Conservation (phyloP, 2,113 vertebrate species). For the Orycteropus afer region DNA sequence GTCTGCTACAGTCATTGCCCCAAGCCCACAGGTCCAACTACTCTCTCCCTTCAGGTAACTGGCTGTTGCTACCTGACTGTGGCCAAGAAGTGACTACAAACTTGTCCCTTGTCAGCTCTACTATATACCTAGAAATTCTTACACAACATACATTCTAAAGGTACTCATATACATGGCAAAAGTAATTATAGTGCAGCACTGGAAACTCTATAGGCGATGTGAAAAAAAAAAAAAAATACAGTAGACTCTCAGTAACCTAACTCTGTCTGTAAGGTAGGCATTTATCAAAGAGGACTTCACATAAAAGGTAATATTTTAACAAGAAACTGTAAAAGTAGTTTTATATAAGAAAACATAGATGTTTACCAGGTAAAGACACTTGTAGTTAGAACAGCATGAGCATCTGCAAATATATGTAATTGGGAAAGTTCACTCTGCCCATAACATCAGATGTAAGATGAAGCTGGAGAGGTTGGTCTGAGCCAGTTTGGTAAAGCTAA, state of each 20-base stretch:
- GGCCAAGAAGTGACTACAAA: no score
- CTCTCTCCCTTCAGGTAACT: no score
- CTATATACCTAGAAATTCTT: no score
- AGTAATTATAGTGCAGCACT: not conserved
- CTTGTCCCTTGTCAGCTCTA: no score
- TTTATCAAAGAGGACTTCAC: not conserved
- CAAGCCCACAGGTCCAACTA: no score
- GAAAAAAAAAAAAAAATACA: not conserved
- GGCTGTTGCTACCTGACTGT: no score
- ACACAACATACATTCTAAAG: no score
- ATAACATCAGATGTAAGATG: not conserved
- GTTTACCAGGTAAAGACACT: not conserved
- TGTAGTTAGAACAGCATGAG: not conserved
- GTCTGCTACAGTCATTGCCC: no score
- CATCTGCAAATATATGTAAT: not conserved
- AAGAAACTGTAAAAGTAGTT: not conserved
- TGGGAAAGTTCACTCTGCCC: not conserved
- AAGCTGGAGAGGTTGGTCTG: not conserved
- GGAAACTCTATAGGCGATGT: not conserved
- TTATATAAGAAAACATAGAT: not conserved
- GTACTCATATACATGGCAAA: not conserved
- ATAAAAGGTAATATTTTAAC: not conserved
- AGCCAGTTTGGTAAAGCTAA: not conserved
- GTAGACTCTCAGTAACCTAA: not conserved
- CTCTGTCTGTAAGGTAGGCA: not conserved